Evolutionary conservation across 2,888 invertebrate genomes (phyloP).

Genomic region (Agrotis puta): DNA sequence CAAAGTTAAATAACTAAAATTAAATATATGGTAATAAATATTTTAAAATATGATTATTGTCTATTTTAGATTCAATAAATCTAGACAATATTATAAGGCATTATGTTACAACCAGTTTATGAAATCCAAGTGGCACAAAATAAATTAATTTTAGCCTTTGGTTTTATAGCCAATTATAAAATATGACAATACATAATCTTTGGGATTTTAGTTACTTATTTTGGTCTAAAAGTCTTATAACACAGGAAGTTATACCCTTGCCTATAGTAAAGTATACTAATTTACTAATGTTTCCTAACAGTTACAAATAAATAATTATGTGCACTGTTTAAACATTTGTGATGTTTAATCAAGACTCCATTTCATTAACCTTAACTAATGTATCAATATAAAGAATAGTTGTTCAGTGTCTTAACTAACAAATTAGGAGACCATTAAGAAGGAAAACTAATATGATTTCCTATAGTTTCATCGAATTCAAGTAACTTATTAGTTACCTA

Average conservation of each 20-base stretch:
- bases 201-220: constrained; percentile 71
- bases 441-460: constrained; percentile 60
- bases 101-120: constrained; percentile 82
- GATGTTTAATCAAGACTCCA: constrained; percentile 71
- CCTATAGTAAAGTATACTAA: constrained; percentile 56
- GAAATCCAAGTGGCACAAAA: constrained; percentile 86
- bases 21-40: constrained; percentile 85
- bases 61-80: constrained; percentile 68
- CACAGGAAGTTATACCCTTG: constrained; percentile 50
- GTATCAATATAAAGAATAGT: constrained; percentile 65
- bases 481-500: constrained; percentile 54
- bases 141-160: constrained; percentile 81
- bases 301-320: constrained; percentile 67
- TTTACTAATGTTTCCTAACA: constrained; percentile 58
- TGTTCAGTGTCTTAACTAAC: constrained; percentile 80
- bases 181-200: constrained; percentile 70
- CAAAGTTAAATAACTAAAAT: constrained; percentile 84
- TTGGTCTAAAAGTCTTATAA: constrained; percentile 65
- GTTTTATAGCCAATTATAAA: constrained; percentile 84
- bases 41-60: constrained; percentile 78
- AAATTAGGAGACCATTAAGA: constrained; percentile 78
- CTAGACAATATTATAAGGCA: constrained; percentile 79
- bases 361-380: constrained; percentile 63
- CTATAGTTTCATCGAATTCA: constrained; percentile 48
- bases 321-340: constrained; percentile 72